These are phyloP conservation scores for Chelonia mydas DNA, from an alignment of 2,797 vertebrate species.

Conservation along the genomic window DNA sequence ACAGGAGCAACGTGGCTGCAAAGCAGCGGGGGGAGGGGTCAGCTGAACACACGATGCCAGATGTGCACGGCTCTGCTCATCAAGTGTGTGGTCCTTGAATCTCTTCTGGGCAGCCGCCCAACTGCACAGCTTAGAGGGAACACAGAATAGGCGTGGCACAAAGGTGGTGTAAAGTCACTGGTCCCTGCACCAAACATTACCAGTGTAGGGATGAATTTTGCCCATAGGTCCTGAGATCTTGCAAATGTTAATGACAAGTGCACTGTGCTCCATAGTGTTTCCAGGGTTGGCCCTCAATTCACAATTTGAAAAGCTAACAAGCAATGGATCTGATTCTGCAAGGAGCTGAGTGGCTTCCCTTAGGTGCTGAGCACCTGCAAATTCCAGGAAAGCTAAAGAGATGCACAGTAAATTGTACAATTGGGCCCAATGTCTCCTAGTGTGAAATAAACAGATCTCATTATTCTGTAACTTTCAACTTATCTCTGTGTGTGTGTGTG, in stretches of 20 bases:
- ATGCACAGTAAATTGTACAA: accelerated
- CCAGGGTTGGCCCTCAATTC: not conserved
- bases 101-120: too few species aligned
- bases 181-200: not conserved
- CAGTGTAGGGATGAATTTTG: not conserved
- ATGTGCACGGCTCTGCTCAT: too few species aligned
- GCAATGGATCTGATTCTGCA: not conserved
- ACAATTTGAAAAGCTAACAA: not conserved
- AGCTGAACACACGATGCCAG: too few species aligned
- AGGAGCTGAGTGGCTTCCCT: not conserved
- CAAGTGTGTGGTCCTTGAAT: too few species aligned
- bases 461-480: not conserved
- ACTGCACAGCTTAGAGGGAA: too few species aligned
- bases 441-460: not conserved
- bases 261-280: not conserved
- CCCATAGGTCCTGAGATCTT: not conserved
- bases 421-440: not conserved
- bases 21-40: too few species aligned
- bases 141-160: not conserved
- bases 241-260: not conserved
- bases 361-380: not conserved
- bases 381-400: not conserved
- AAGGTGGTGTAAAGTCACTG: not conserved
- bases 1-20: too few species aligned
- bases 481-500: too few species aligned